Base-by-base conservation (phyloP, 2,888 invertebrate species). In the Aethes cnicana region DNA sequence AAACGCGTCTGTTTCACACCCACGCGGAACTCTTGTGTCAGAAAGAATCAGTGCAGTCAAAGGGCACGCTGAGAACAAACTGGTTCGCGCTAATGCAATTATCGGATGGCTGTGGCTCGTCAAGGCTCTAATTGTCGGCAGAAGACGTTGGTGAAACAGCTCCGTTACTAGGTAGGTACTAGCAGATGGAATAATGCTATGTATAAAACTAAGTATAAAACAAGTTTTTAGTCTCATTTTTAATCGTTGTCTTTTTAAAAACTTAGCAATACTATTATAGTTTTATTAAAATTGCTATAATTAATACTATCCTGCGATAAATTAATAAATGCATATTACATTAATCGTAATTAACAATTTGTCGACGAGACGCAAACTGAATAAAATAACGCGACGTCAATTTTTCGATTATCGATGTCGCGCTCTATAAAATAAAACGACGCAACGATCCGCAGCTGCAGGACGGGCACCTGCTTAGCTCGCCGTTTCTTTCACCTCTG, bases 1-100 rank as follows among this genome's bases (percentile, higher is more conserved):
- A 35, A 18, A 35, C 37, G 21, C 14, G 12, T 50, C 44, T 50
- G 18, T 50, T 54, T 43, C 44, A 44, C 35, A 43, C 32, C 23
- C 44, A 48, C 32, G 26, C 43, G 8, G 20, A 32, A 26, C 33
- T 46, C 33, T 35, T 21, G 11, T 16, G 73, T 74, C 77, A 69
- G 59, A 66, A 63, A 63, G 68, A 74, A 80, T 77, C 77, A 76
- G 73, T 72, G 71, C 73, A 79, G 77, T 73, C 74, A 74, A 75
- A 77, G 77, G 74, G 77, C 76, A 58, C 39, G 58, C 59, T 56
- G 59, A 61, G 60, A 57, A 67, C 66, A 69, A 77, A 79, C 80
- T 66, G 77, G 81, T 81, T 77, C 63, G 59, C 47, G 72, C 79
- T 80, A 82, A 79, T 76, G 77, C 72, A 80, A 81, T 82, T 81